A percentile compares a stretch with the other conserved stretches of the same genome.
phyloP scores from a whole-genome alignment of 2,797 vertebrate species.

The Phoebastria nigripes region DNA sequence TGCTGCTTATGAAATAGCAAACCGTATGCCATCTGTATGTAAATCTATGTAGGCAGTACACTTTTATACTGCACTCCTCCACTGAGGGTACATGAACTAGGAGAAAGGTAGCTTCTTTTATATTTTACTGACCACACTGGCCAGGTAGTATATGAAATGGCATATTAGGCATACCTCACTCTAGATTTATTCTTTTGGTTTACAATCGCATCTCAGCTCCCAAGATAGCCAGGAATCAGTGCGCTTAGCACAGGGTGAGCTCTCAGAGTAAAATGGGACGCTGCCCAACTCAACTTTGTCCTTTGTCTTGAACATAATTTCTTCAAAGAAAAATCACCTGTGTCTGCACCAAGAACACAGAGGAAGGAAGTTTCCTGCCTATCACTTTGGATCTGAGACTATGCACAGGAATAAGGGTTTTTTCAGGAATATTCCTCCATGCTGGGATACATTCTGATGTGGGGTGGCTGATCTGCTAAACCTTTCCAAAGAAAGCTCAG shows the following conservation, averaged over 20 bases:
- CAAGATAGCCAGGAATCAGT: not conserved
- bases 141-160: not conserved
- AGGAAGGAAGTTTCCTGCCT: not conserved
- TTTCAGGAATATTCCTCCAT: not conserved
- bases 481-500: not conserved
- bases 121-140: not conserved
- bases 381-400: not conserved
- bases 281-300: not conserved
- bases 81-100: not conserved
- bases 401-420: not conserved
- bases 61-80: not conserved
- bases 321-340: not conserved
- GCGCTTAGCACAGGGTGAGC: not conserved
- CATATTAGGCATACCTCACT: not conserved
- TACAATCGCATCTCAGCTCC: not conserved
- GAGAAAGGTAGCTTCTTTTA: not conserved
- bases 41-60: not conserved
- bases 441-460: not conserved
- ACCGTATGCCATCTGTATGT: accelerated
- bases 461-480: not conserved
- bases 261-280: not conserved
- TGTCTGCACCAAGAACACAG: not conserved
- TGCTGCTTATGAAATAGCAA: not conserved
- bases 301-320: not conserved
- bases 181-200: not conserved